Percentiles rank a stretch among this genome's conserved stretches.
These are phyloP conservation scores for Clistopyga incitator DNA, from an alignment of 2,888 invertebrate species.

Conservation along the genomic window DNA sequence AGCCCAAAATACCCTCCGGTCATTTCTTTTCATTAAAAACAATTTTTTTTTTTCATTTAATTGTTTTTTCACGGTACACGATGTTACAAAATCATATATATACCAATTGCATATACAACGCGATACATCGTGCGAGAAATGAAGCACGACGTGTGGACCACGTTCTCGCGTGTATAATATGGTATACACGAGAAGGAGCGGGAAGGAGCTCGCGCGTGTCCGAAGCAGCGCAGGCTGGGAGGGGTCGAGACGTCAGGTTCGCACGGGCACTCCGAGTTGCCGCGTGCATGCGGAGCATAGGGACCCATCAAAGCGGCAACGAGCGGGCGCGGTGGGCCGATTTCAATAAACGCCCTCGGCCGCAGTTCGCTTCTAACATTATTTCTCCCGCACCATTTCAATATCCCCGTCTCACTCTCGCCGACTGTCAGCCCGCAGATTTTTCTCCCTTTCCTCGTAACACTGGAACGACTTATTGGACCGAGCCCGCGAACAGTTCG, in stretches of 20 bases:
- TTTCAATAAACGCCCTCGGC: constrained; percentile 77
- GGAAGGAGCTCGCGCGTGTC: constrained; percentile 56
- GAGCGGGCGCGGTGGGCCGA: constrained; percentile 77
- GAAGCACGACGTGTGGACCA: constrained; percentile 43
- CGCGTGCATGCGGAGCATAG: constrained; percentile 56
- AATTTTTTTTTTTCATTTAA: background rate
- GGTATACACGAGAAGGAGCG: constrained; percentile 10
- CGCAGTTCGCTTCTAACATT: constrained; percentile 35
- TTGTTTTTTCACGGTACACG: background rate
- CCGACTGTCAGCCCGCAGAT: constrained; percentile 18
- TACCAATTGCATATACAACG: constrained; percentile 18
- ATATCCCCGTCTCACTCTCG: constrained; percentile 17
- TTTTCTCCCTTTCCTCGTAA: background rate
- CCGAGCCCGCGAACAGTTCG: constrained; percentile 54
- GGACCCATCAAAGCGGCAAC: constrained; percentile 80
- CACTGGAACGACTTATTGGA: constrained; percentile 42
- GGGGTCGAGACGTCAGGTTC: constrained; percentile 80
- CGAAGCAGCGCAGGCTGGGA: constrained; percentile 71
- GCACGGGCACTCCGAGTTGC: constrained; percentile 75
- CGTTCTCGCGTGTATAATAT: constrained; percentile 29
- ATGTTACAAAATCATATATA: constrained; percentile 5
- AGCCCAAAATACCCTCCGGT: too few relatives aligned
- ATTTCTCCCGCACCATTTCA: constrained; percentile 12
- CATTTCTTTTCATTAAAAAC: too few relatives aligned
- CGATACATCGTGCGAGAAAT: constrained; percentile 48